Evolutionary conservation across 2,888 invertebrate genomes (phyloP).

Genomic region (Lithophane socia): DNA sequence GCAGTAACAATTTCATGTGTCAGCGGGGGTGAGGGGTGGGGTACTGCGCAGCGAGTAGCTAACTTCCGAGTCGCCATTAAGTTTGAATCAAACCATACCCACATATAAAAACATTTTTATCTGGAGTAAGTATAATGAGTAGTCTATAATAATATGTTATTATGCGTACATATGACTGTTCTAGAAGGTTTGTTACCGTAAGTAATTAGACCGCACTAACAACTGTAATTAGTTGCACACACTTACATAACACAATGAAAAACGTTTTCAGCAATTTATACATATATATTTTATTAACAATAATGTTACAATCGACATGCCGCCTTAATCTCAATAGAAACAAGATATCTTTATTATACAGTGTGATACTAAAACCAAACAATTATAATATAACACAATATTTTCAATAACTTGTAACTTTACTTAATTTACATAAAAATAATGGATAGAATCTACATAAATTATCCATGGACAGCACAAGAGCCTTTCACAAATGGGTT

Average conservation of each 20-base stretch:
- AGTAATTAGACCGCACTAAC: slow-evolving; percentile 33
- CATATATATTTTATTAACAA: slow-evolving; percentile 90
- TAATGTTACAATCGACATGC: slow-evolving; percentile 89
- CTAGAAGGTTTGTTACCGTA: slow-evolving; percentile 5
- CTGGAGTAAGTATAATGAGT: not conserved
- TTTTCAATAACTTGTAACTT: slow-evolving; percentile 78
- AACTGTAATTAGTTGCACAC: slow-evolving; percentile 21
- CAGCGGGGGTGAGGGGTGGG: no score
- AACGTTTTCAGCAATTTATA: slow-evolving; percentile 85
- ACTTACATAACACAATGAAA: slow-evolving; percentile 67
- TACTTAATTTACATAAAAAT: slow-evolving; percentile 77
- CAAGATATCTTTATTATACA: slow-evolving; percentile 84
- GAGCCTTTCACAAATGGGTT: slow-evolving; percentile 41
- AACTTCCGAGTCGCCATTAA: no score
- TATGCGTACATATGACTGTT: not conserved
- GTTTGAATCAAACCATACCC: not conserved
- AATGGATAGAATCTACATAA: slow-evolving; percentile 72
- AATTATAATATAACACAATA: slow-evolving; percentile 78
- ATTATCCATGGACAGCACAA: slow-evolving; percentile 66
- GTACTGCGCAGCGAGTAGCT: no score
- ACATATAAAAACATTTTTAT: not conserved
- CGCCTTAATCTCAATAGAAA: slow-evolving; percentile 86
- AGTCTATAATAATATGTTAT: not conserved
- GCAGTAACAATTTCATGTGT: no score
- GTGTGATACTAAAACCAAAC: slow-evolving; percentile 80